A percentile compares a stretch with the other conserved stretches of the same genome.
Conservation (phyloP, 1,140 invertebrate genomes). For the Trypoxylus dichotomus region DNA sequence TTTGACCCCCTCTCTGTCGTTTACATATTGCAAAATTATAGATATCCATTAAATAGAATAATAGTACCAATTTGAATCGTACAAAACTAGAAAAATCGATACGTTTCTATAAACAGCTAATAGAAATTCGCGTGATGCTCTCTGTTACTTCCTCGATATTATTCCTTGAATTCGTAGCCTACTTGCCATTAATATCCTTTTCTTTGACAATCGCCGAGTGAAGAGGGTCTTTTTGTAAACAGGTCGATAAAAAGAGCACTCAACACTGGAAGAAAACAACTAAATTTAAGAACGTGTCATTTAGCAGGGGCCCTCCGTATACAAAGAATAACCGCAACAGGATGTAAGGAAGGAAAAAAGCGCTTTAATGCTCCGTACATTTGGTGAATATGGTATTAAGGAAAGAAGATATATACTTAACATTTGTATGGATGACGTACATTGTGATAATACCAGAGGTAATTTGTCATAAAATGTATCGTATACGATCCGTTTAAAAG, state of each 20-base stretch:
- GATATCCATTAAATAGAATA: too few species aligned
- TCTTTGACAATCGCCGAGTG: slow-evolving; percentile 18
- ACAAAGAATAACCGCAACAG: slow-evolving; percentile 16
- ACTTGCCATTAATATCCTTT: slow-evolving; percentile 22
- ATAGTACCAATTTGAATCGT: too few species aligned
- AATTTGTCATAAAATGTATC: slow-evolving; percentile 12
- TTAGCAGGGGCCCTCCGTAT: background rate
- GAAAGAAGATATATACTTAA: slow-evolving; percentile 15
- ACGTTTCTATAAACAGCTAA: background rate
- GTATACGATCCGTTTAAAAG: background rate
- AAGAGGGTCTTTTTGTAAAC: slow-evolving; percentile 25
- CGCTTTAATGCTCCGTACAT: slow-evolving; percentile 12
- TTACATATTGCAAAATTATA: too few species aligned
- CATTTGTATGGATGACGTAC: slow-evolving; percentile 8
- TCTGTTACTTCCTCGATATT: background rate
- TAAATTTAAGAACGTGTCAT: slow-evolving; percentile 25
- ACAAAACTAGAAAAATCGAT: too few species aligned
- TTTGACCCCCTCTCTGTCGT: too few species aligned
- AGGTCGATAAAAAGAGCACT: slow-evolving; percentile 25
- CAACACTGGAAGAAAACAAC: slow-evolving; percentile 15
- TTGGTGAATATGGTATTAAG: slow-evolving; percentile 19
- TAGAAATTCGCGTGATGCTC: background rate
- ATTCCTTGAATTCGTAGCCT: background rate
- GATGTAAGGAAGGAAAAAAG: slow-evolving; percentile 4
- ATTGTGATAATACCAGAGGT: slow-evolving; percentile 11